Evolutionary conservation across 1,140 invertebrate genomes (phyloP).

Genomic region (Eurytemora carolleeae): DNA sequence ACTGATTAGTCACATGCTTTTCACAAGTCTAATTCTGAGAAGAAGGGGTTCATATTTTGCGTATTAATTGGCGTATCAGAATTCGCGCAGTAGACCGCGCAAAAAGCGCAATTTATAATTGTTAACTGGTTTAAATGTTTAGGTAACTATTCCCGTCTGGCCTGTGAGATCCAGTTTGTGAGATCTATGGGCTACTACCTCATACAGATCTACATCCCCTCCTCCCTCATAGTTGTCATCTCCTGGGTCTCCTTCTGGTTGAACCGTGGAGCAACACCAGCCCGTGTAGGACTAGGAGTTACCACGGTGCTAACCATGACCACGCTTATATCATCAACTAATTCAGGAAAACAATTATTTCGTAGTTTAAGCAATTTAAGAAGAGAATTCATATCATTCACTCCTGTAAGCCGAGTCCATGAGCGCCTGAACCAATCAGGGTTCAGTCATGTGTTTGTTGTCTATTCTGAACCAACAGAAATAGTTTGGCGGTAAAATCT

Average conservation of each 20-base stretch:
- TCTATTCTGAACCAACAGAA: no score
- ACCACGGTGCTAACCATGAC: slow-evolving; percentile 97
- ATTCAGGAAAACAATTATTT: slow-evolving; percentile 32
- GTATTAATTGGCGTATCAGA: no score
- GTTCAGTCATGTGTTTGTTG: no score
- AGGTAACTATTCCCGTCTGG: slow-evolving; percentile 95
- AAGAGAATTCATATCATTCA: no score
- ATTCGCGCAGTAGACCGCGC: not conserved
- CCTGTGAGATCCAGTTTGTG: slow-evolving; percentile 91
- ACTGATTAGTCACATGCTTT: no score
- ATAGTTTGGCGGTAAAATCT: no score
- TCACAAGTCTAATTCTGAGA: no score
- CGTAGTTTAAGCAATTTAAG: no score
- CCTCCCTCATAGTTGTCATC: slow-evolving; percentile 93
- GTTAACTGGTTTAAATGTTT: slow-evolving; percentile 17
- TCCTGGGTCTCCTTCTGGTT: slow-evolving; percentile 95
- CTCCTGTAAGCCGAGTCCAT: no score
- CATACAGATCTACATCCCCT: slow-evolving; percentile 98
- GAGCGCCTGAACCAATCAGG: no score
- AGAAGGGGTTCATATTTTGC: no score
- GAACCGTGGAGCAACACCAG: slow-evolving; percentile 85
- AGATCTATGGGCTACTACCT: slow-evolving; percentile 97
- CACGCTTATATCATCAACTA: slow-evolving; percentile 94
- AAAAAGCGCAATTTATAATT: slow-evolving; percentile 9
- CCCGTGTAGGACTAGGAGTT: slow-evolving; percentile 82